Percentiles rank a stretch among this genome's conserved stretches.
These are phyloP conservation scores for Theretra japonica DNA, from an alignment of 2,888 invertebrate species.

Conservation along the genomic window DNA sequence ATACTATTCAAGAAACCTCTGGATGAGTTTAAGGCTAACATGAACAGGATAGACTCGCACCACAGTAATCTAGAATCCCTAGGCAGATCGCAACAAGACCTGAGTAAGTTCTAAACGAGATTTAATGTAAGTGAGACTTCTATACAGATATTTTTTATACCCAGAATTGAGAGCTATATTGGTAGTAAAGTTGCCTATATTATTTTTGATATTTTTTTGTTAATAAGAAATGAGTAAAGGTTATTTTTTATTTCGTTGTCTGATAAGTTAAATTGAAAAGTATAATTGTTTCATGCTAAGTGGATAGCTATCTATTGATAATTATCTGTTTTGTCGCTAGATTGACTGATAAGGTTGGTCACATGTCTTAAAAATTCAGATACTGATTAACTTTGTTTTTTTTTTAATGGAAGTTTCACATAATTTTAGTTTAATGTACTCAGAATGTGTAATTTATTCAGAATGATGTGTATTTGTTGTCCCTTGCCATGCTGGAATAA, in stretches of 20 bases:
- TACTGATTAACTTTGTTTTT: background rate
- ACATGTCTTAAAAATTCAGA: too few species aligned
- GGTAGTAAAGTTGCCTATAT: too few species aligned
- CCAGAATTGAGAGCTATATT: background rate
- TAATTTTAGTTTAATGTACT: background rate
- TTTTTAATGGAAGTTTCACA: slow-evolving; percentile 8
- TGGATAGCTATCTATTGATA: too few species aligned
- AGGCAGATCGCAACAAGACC: slow-evolving; percentile 52
- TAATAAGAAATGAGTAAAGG: too few species aligned
- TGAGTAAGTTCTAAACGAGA: slow-evolving; percentile 40
- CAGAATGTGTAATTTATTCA: background rate
- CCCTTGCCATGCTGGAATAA: background rate
- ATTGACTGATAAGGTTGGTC: too few species aligned
- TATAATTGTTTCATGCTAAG: too few species aligned
- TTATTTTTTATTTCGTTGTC: too few species aligned
- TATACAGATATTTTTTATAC: background rate
- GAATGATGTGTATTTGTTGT: background rate
- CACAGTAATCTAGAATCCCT: slow-evolving; percentile 72
- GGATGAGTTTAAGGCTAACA: slow-evolving; percentile 77
- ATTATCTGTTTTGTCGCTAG: too few species aligned
- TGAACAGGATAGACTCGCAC: slow-evolving; percentile 80
- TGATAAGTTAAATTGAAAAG: too few species aligned
- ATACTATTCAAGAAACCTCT: slow-evolving; percentile 46
- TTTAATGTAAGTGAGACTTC: background rate
- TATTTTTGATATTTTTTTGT: too few species aligned